These are phyloP conservation scores for Chironomus riparius DNA, from an alignment of 2,888 invertebrate species.

Conservation along the genomic window DNA sequence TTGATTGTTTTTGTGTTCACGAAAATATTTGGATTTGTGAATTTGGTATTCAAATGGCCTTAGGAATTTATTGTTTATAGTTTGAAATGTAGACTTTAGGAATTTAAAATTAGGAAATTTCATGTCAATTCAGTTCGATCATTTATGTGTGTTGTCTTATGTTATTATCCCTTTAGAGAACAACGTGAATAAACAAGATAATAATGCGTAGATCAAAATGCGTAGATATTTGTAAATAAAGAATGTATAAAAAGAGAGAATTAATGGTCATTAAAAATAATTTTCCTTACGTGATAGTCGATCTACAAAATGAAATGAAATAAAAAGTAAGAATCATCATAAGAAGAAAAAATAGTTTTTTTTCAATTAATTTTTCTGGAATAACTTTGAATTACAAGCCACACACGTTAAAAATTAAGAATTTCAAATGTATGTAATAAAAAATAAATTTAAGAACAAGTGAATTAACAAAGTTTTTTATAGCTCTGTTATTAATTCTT, in stretches of 20 bases:
- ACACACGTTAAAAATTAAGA: not conserved
- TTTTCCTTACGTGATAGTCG: not conserved
- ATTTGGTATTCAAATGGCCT: too few species aligned
- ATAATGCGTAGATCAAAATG: too few species aligned
- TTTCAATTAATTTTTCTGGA: not conserved
- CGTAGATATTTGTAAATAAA: not conserved
- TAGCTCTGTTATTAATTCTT: constrained; percentile 1
- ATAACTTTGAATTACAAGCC: not conserved
- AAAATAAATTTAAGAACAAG: not conserved
- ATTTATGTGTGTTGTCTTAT: too few species aligned
- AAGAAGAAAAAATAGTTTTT: not conserved
- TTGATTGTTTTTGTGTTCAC: too few species aligned
- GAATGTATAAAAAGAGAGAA: not conserved
- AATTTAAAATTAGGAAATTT: too few species aligned
- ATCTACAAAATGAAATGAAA: not conserved
- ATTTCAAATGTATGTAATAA: not conserved
- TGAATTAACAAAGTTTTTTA: constrained; percentile 18
- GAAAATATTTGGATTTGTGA: too few species aligned
- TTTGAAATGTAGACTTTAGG: too few species aligned
- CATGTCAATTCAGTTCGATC: too few species aligned
- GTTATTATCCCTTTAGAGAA: too few species aligned
- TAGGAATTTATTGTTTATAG: too few species aligned
- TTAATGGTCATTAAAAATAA: constrained; percentile 14
- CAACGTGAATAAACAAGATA: too few species aligned
- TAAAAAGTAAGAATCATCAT: not conserved